Conservation (phyloP, 2,797 vertebrate genomes). For the Lacerta bilineata region DNA sequence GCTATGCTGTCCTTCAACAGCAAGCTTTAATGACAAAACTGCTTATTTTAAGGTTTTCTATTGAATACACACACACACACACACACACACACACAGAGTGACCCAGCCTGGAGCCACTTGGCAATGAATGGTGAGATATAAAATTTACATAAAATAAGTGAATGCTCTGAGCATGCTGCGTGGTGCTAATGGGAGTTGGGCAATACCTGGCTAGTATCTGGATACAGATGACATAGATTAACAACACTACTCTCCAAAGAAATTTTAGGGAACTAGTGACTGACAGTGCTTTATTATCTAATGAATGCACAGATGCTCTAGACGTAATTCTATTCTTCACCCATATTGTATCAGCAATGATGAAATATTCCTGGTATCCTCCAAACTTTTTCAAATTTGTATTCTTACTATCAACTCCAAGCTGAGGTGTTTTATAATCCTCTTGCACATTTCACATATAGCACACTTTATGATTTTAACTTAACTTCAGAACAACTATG, state of each 20-base stretch:
- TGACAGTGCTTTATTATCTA: background rate
- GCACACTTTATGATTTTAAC: background rate
- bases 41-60: too few species aligned
- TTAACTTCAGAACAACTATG: background rate
- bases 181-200: too few species aligned
- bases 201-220: background rate
- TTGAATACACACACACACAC: too few species aligned
- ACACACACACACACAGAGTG: too few species aligned
- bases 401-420: background rate
- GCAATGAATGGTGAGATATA: too few species aligned
- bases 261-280: background rate
- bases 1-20: background rate
- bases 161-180: too few species aligned
- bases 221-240: background rate
- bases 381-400: background rate
- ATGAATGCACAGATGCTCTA: background rate
- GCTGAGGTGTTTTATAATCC: background rate
- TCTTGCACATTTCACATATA: background rate
- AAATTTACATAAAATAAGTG: too few species aligned
- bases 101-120: too few species aligned
- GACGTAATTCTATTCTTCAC: background rate
- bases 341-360: conserved; percentile 2
- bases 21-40: too few species aligned
- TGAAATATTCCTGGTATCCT: background rate
- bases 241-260: background rate